Evolutionary conservation across 1,140 invertebrate species (phyloP).

Genomic region (Archivesica marissinica): DNA sequence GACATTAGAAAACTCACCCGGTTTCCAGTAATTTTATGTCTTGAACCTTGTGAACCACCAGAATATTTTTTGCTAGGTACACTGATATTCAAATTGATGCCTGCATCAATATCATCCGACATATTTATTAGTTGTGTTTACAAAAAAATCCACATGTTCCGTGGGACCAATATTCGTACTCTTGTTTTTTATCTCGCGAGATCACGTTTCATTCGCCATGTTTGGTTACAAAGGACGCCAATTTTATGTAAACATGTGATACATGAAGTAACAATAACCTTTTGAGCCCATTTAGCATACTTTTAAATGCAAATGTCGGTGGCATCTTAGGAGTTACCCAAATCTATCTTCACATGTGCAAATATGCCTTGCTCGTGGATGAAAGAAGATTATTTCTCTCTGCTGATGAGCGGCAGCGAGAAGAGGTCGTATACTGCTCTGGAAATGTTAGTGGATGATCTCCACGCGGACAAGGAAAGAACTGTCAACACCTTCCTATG

Average conservation of each 20-base stretch:
- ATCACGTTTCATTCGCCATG: constrained; percentile 48
- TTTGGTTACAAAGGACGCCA: constrained; percentile 64
- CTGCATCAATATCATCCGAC: constrained; percentile 44
- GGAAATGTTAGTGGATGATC: constrained; percentile 82
- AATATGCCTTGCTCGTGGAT: constrained; percentile 79
- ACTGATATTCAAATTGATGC: constrained; percentile 26
- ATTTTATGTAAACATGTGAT: constrained; percentile 60
- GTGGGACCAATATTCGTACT: constrained; percentile 20
- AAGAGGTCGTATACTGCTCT: constrained; percentile 75
- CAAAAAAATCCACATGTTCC: not conserved
- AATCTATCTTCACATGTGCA: not conserved
- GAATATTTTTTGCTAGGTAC: not conserved
- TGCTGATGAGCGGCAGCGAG: constrained; percentile 73
- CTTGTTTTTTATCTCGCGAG: constrained; percentile 42
- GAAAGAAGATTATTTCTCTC: constrained; percentile 79
- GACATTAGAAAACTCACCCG: constrained; percentile 23
- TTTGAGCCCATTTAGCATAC: not conserved
- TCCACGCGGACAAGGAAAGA: constrained; percentile 81
- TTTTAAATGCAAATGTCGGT: not conserved
- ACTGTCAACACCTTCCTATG: constrained; percentile 80
- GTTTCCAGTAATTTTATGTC: constrained; percentile 19
- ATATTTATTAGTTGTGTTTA: constrained; percentile 1
- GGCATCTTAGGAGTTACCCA: not conserved
- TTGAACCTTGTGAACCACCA: not conserved
- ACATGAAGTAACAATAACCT: not conserved